Conservation (phyloP, 2,888 invertebrate genomes). For the Caenorhabditis afra region DNA sequence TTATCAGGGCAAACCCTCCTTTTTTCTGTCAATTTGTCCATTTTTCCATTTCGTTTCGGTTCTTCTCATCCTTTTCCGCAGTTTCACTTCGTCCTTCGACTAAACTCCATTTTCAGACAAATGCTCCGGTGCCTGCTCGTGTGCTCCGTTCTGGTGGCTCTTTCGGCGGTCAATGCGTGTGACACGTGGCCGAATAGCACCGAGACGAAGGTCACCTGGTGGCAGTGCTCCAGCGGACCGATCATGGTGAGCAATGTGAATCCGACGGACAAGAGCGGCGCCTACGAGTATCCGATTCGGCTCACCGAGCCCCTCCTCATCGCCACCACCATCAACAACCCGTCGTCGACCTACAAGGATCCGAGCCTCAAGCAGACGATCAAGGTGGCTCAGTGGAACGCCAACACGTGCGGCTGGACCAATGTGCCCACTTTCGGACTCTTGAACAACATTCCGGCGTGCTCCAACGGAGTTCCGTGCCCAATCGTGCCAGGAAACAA, state of each 20-base stretch:
- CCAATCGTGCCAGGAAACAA: slow-evolving; percentile 60
- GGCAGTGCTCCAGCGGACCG: slow-evolving; percentile 60
- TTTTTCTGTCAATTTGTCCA: neutral
- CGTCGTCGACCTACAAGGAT: slow-evolving; percentile 47
- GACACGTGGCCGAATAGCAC: slow-evolving; percentile 63
- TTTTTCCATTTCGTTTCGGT: slow-evolving; percentile 9
- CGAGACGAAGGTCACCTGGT: slow-evolving; percentile 62
- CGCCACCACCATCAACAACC: slow-evolving; percentile 60
- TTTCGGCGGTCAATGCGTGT: slow-evolving; percentile 33
- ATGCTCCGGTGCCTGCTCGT: slow-evolving; percentile 18
- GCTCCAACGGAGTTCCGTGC: slow-evolving; percentile 63
- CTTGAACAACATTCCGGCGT: slow-evolving; percentile 62
- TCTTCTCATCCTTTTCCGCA: neutral
- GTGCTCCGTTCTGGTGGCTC: neutral
- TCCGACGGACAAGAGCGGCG: slow-evolving; percentile 51
- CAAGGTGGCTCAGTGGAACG: slow-evolving; percentile 51
- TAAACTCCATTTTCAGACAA: slow-evolving; percentile 8
- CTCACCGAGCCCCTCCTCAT: slow-evolving; percentile 62
- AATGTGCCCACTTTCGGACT: slow-evolving; percentile 61
- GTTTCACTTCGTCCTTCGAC: neutral
- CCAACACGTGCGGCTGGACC: slow-evolving; percentile 47
- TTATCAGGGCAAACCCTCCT: slow-evolving; percentile 1
- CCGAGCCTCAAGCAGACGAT: slow-evolving; percentile 62
- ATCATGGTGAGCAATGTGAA: slow-evolving; percentile 47
- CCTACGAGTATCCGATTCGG: slow-evolving; percentile 65